Percentiles rank a stretch among this genome's conserved stretches.
phyloP scores from a whole-genome alignment of 2,888 invertebrate genomes.

The Tinea pellionella region DNA sequence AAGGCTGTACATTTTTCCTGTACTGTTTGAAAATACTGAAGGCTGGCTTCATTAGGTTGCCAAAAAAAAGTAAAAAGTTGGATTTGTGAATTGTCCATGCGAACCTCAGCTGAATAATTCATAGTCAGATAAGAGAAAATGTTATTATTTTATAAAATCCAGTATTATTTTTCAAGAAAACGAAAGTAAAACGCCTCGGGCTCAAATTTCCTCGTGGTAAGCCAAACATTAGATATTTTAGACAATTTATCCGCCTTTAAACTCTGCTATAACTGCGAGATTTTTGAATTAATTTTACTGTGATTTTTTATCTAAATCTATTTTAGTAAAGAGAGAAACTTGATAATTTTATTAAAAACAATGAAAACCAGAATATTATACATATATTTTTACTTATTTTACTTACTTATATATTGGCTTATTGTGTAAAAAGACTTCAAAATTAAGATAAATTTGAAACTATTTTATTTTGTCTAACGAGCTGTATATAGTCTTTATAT shows the following conservation, averaged over 20 bases:
- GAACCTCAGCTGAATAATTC: constrained; percentile 56
- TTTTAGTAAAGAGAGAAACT: no score
- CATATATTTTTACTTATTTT: no score
- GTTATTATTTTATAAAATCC: neutral
- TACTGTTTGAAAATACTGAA: neutral
- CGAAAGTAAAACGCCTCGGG: neutral
- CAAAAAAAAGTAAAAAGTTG: constrained; percentile 41
- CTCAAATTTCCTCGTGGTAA: neutral
- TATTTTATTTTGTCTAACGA: no score
- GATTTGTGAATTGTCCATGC: constrained; percentile 50
- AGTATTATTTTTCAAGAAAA: neutral
- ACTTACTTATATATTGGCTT: no score
- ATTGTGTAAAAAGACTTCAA: no score
- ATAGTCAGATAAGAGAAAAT: constrained; percentile 17
- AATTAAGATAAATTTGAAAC: no score
- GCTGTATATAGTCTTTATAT: no score
- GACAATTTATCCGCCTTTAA: neutral
- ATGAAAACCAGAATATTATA: no score
- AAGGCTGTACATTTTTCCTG: neutral
- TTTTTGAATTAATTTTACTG: no score
- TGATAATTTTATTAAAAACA: no score
- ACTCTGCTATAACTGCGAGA: neutral
- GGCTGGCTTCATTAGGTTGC: constrained; percentile 35
- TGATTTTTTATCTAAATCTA: no score
- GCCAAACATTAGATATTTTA: neutral